A percentile compares a stretch with the other conserved stretches of the same genome.
These are phyloP conservation scores for Halyomorpha halys DNA, from an alignment of 1,140 invertebrate genomes.

Conservation along the genomic window DNA sequence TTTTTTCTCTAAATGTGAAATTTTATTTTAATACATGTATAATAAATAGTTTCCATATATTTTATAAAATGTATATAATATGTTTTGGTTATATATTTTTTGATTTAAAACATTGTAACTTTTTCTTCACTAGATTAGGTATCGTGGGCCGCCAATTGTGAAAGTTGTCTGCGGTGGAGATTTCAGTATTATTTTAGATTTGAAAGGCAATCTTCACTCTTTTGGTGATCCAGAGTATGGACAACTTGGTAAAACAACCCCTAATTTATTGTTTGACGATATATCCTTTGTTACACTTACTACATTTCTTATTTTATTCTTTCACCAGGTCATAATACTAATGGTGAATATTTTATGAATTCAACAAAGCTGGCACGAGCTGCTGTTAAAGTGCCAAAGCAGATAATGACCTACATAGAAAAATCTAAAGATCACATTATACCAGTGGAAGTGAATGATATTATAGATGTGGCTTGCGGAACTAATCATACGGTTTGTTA, in stretches of 20 bases:
- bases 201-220: conserved; percentile 76
- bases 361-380: conserved; percentile 77
- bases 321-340: conserved; percentile 71
- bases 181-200: conserved; percentile 82
- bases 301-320: conserved; percentile 23
- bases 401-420: conserved; percentile 76
- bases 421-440: conserved; percentile 75
- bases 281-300: not conserved
- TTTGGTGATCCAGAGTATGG: conserved; percentile 90
- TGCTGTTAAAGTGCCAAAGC: conserved; percentile 72
- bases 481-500: conserved; percentile 69
- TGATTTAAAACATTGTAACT: too few relatives aligned
- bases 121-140: conserved; percentile 34
- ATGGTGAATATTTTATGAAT: conserved; percentile 86
- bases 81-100: too few relatives aligned
- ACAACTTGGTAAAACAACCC: conserved; percentile 55
- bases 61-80: too few relatives aligned
- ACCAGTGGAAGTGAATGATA: conserved; percentile 74
- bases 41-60: too few relatives aligned
- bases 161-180: conserved; percentile 84
- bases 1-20: too few relatives aligned
- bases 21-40: too few relatives aligned
- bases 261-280: not conserved
- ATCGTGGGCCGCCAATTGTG: conserved; percentile 62
- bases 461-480: conserved; percentile 82